These are phyloP conservation scores for Orchesella flavescens DNA, from an alignment of 2,888 invertebrate species.

Conservation along the genomic window DNA sequence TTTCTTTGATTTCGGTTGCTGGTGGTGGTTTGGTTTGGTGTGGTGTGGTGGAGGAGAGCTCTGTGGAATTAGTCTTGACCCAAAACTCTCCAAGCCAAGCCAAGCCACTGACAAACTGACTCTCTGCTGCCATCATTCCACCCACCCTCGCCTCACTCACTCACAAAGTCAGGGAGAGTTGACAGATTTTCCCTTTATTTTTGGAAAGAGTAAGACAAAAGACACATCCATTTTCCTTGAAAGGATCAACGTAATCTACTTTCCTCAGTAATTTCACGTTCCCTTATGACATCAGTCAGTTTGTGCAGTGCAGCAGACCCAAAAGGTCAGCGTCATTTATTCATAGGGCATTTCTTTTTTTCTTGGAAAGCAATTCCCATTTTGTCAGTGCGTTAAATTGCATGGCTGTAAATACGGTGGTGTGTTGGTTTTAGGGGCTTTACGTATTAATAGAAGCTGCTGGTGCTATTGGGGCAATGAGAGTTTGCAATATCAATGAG, in stretches of 20 bases:
- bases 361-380: too few species aligned
- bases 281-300: neutral
- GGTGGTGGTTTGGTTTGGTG: neutral
- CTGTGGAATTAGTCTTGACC: slow-evolving; percentile 10
- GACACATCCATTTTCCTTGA: neutral
- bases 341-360: too few species aligned
- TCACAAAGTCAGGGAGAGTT: neutral
- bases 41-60: too few species aligned
- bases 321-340: too few species aligned
- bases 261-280: neutral
- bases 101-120: slow-evolving; percentile 11
- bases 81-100: neutral
- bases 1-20: too few species aligned
- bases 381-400: too few species aligned
- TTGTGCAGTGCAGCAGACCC: too few species aligned
- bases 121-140: neutral
- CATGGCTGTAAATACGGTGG: too few species aligned
- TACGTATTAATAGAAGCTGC: neutral
- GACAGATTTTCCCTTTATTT: slow-evolving; percentile 4
- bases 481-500: slow-evolving; percentile 27
- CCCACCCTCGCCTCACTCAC: neutral
- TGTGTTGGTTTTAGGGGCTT: too few species aligned
- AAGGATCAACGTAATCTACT: neutral
- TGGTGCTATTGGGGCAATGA: slow-evolving; percentile 35
- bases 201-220: slow-evolving; percentile 5